phyloP scores from a whole-genome alignment of 2,797 vertebrate genomes.

The Heteromormyrus szaboi region DNA sequence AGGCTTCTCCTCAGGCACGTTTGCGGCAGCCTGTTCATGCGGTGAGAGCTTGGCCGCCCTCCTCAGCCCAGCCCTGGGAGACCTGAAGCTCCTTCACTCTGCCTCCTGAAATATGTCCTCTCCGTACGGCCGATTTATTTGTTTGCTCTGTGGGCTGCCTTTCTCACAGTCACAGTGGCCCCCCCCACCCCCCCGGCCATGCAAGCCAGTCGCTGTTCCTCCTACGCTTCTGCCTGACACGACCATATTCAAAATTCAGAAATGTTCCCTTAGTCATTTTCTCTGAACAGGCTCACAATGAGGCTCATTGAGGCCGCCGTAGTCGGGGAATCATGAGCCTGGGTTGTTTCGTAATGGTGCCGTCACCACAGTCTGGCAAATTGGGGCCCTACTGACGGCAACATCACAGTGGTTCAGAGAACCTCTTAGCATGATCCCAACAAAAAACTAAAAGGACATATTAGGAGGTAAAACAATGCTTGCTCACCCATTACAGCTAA shows the following conservation, averaged over 20 bases:
- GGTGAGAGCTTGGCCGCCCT: not conserved
- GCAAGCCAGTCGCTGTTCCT: not conserved
- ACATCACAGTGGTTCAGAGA: not conserved
- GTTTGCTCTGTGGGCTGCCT: not conserved
- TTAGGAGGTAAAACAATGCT: not conserved
- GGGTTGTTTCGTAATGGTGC: not conserved
- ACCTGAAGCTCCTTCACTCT: not conserved
- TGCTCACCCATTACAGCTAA: not conserved
- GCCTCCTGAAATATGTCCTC: not conserved
- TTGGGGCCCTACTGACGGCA: not conserved
- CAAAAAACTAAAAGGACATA: not conserved
- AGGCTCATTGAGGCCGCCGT: not conserved
- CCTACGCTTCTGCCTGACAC: not conserved
- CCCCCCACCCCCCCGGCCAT: not conserved
- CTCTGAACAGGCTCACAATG: not conserved
- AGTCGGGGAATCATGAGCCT: not conserved
- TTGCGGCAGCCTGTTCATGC: conserved; percentile 46
- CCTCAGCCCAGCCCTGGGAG: not conserved
- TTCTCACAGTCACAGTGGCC: not conserved
- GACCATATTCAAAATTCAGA: not conserved
- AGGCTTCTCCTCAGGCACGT: conserved; percentile 35
- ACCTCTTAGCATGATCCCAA: not conserved
- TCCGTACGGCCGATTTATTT: not conserved
- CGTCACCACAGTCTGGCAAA: not conserved
- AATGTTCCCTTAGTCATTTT: not conserved